Percentiles rank a stretch among this genome's conserved stretches.
These are phyloP conservation scores for Prionace glauca DNA, from an alignment of 2,797 vertebrate genomes.

Conservation along the genomic window DNA sequence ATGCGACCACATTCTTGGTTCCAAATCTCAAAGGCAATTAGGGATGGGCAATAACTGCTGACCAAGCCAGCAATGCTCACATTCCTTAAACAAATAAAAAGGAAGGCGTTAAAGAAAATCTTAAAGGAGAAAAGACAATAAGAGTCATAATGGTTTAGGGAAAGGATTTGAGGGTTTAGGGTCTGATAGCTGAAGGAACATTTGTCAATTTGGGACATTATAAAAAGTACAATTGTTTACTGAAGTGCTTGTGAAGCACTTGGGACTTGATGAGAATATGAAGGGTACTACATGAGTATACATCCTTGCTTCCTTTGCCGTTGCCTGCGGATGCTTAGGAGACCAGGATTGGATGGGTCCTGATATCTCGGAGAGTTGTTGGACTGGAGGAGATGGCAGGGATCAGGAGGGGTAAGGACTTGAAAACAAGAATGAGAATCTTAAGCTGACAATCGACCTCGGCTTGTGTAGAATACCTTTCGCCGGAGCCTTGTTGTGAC, in stretches of 20 bases:
- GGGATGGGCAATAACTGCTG: not conserved
- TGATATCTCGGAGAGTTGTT: not conserved
- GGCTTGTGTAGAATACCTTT: conserved; percentile 40
- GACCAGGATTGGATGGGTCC: not conserved
- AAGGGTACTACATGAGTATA: not conserved
- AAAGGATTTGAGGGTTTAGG: not conserved
- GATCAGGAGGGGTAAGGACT: not conserved
- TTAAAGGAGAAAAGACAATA: not conserved
- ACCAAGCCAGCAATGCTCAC: not conserved
- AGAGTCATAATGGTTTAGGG: not conserved
- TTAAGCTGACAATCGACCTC: not conserved
- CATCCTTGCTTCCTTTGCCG: not conserved
- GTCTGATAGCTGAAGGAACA: not conserved
- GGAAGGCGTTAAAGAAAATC: not conserved
- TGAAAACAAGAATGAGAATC: not conserved
- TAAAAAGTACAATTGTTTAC: not conserved
- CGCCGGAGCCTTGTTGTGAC: conserved; percentile 42
- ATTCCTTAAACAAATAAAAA: not conserved
- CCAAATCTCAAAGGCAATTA: not conserved
- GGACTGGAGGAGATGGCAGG: not conserved
- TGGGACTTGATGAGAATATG: not conserved
- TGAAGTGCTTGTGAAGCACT: not conserved
- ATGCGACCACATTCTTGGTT: not conserved
- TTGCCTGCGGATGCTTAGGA: not conserved
- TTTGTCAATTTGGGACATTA: not conserved